Conservation (phyloP, 2,797 vertebrate species). For the Crenuchus spilurus region DNA sequence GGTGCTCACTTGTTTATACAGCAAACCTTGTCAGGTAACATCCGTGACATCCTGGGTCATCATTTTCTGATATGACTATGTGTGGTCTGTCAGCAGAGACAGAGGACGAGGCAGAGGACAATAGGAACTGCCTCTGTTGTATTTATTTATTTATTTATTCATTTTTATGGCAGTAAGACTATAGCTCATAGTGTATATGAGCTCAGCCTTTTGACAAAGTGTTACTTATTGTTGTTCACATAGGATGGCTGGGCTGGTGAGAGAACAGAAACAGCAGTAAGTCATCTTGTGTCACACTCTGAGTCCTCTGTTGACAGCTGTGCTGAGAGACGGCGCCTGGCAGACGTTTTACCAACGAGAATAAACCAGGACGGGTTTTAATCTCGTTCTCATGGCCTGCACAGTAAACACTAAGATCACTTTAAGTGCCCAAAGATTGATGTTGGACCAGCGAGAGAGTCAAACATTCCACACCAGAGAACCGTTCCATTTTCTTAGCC, state of each 20-base stretch:
- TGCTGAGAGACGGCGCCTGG: conserved; percentile 54
- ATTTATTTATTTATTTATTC: background rate
- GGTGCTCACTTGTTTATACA: too few relatives aligned
- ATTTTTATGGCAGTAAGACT: background rate
- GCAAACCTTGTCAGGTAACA: too few relatives aligned
- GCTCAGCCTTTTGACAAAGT: background rate
- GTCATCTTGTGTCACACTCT: conserved; percentile 4
- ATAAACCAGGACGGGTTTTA: background rate
- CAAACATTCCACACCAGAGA: too few relatives aligned
- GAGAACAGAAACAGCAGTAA: conserved; percentile 22
- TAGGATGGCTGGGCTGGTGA: too few relatives aligned
- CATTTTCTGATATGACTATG: too few relatives aligned
- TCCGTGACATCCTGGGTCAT: too few relatives aligned
- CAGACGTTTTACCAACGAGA: conserved; percentile 37
- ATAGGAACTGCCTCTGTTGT: background rate
- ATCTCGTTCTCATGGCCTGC: conserved; percentile 54
- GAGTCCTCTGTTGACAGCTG: conserved; percentile 33
- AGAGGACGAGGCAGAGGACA: background rate
- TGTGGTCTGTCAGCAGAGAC: too few relatives aligned
- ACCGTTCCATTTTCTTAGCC: too few relatives aligned
- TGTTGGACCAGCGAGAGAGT: conserved; percentile 48
- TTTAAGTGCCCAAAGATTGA: conserved; percentile 59
- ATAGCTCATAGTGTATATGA: background rate
- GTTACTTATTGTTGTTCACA: background rate
- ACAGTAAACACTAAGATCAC: conserved; percentile 53